Evolutionary conservation across 2,888 invertebrate genomes (phyloP), one percentile per base, ranked within the genome.

Genomic region (Phaonia tiefii): DNA sequence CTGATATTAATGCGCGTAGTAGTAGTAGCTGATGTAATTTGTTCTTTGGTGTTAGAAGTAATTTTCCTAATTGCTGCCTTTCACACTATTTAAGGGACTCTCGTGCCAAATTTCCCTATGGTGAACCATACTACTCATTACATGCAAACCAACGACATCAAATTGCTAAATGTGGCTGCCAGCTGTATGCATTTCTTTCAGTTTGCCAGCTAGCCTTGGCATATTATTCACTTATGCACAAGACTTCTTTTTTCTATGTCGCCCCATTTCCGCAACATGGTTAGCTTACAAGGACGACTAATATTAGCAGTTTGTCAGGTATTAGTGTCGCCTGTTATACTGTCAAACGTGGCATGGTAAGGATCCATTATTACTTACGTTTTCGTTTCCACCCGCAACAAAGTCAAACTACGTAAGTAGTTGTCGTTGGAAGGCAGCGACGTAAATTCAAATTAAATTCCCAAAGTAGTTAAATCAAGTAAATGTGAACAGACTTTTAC

Each of bases 321-420:
- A 81, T 81, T 81, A 81, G 78, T 81, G 81, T 81, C 69, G 78
- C 72, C 81, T 81, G 81, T 78, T 78, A 75, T 65, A 78, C 49
- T 81, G 78, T 81, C 81, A 81, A n/a, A 74, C 70, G 39, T 20
- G 49, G 31, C 20, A 39, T 37, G 42, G 39, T 39, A 63, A 8
- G 60, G 31, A 11, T 60, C 11, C 42, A 20, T 63, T 56, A 11
- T 25, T 44, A 8, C 17, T 63, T 39, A 39, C 39, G 39, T 60
- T 60, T 60, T 37, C 39, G 15, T 60, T 39, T 2, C 39, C 39
- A 39, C 22, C 37, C n/a, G n/a, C n/a, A n/a, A n/a, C n/a, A n/a
- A n/a, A n/a, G 42, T 63, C 63, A n/a, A n/a, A 31, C 20, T 63
- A 13, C 37, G 51, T 22, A 20, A 11, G n/a, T 22, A 51, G 11